Base-by-base conservation (phyloP, 2,113 vertebrate genomes). In the Theristicus caerulescens region DNA sequence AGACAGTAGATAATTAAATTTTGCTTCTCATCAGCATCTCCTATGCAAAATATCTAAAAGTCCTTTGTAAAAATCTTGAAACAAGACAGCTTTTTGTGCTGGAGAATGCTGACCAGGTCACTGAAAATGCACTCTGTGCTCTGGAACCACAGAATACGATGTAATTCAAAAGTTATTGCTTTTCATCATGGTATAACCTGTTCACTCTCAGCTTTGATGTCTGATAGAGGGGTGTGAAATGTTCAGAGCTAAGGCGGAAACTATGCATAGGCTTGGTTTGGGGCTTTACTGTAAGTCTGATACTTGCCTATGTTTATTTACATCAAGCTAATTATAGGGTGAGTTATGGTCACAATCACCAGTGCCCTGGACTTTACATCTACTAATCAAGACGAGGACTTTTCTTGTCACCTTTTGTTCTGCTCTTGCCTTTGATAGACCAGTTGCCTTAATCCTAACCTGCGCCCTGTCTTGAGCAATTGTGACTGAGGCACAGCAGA, bases 401-500 rank as follows among this genome's bases (percentile, higher is more conserved):
- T 84, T 51, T 31, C 19, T 80, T 84, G 44, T 31, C 46, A n/a
- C 3, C 24, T 86, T 74, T 54, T 78, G 11, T 88, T 74, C 47
- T 83, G 46, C 74, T 78, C 7, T 74, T 93, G 27, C n/a, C 49
- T 80, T 79, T 79, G 78, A 16, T 61, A 61, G 34, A 31, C 38
- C 36, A 34, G 17, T 58, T 62, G 61, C 44, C 46, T 83, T 40
- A 55, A 65, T 80, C 55, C n/a, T 74, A 70, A 5, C 25, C 12
- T 54, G 19, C 4, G 2, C 19, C 58, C 34, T 25, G 10, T 86
- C 8, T 51, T 82, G 38, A 27, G 74, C 0, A 0, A 10, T 38
- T 46, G 51, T 26, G 34, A 36, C 59, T 2, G 1, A 46, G 65
- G 25, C 49, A 77, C 14, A 59, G 31, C 13, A 70, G 51, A 66